Percentiles rank a stretch among this genome's conserved stretches.
These are phyloP conservation scores for Microvelia longipes DNA, from an alignment of 1,140 invertebrate species.

Conservation along the genomic window DNA sequence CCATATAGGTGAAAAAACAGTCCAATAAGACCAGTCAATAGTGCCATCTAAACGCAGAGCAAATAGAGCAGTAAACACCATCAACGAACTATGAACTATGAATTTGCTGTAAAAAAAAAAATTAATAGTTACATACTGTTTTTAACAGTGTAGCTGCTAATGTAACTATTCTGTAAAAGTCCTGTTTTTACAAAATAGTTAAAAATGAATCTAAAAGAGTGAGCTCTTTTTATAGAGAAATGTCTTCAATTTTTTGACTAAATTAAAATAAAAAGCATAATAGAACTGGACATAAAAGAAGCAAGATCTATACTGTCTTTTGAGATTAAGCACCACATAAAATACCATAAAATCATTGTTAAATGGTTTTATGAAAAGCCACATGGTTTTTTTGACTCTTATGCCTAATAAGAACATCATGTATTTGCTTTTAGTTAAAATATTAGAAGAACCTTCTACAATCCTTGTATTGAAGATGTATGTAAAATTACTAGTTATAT, in stretches of 20 bases:
- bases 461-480: too few species aligned
- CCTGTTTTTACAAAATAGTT: constrained; percentile 9
- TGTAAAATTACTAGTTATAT: too few species aligned
- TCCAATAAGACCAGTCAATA: constrained; percentile 85
- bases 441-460: too few species aligned
- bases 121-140: constrained; percentile 20
- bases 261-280: not conserved
- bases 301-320: too few species aligned
- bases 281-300: too few species aligned
- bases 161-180: constrained; percentile 7
- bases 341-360: too few species aligned
- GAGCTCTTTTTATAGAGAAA: constrained; percentile 4
- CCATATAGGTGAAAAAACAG: constrained; percentile 88
- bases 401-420: too few species aligned
- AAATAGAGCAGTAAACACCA: constrained; percentile 79
- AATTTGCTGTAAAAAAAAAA: constrained; percentile 62
- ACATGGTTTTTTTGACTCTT: too few species aligned
- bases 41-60: constrained; percentile 74
- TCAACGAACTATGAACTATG: constrained; percentile 79
- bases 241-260: not conserved
- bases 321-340: too few species aligned
- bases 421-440: too few species aligned
- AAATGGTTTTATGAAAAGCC: too few species aligned
- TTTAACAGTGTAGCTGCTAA: constrained; percentile 11
- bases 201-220: constrained; percentile 5